Evolutionary conservation across 1,140 invertebrate species (phyloP).

Genomic region (Parasteatoda tepidariorum): DNA sequence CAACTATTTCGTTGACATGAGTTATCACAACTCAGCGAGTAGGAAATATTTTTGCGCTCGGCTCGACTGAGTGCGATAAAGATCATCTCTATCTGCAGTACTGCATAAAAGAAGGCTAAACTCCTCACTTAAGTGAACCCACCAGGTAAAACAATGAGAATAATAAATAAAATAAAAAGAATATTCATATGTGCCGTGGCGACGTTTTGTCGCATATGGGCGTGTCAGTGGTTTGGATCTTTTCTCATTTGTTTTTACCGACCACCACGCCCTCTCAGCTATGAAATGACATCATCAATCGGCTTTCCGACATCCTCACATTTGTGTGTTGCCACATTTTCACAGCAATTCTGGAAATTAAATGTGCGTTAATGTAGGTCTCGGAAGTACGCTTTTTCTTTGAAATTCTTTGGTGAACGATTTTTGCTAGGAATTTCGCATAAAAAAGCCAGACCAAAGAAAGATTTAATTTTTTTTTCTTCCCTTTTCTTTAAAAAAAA

Average conservation of each 20-base stretch:
- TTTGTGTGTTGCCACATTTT: background rate
- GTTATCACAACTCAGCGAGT: background rate
- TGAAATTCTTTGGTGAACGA: too few species aligned
- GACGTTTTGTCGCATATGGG: slow-evolving; percentile 32
- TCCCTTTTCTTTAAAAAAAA: too few species aligned
- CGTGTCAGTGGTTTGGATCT: slow-evolving; percentile 48
- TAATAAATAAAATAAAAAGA: background rate
- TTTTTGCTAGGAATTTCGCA: too few species aligned
- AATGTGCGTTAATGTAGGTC: too few species aligned
- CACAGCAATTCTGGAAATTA: background rate
- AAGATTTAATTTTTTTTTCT: too few species aligned
- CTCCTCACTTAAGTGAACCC: background rate
- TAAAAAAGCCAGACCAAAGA: too few species aligned
- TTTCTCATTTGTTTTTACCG: slow-evolving; percentile 49
- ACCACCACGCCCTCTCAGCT: slow-evolving; percentile 22
- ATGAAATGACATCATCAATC: slow-evolving; percentile 54
- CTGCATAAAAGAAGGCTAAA: background rate
- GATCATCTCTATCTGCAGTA: background rate
- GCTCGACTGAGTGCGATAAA: background rate
- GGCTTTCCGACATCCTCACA: slow-evolving; percentile 8
- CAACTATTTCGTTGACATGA: background rate
- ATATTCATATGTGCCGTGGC: background rate
- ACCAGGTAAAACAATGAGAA: background rate
- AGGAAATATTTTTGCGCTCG: background rate
- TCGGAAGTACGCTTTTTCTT: too few species aligned